Evolutionary conservation across 2,888 invertebrate species (phyloP).

Genomic region (Synergus gifuensis): DNA sequence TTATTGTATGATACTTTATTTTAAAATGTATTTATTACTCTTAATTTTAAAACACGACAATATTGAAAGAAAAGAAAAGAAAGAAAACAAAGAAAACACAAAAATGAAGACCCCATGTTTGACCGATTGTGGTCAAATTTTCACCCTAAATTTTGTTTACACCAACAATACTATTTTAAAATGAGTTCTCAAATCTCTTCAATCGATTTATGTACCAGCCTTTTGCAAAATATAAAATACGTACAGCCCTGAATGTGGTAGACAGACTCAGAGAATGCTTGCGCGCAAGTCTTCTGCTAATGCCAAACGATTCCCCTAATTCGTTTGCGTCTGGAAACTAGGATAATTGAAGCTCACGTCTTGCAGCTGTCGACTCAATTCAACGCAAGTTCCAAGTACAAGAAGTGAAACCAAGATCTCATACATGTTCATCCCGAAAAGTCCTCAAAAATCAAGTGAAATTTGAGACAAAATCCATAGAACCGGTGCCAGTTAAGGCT

Average conservation of each 20-base stretch:
- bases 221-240: neutral
- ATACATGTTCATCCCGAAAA: neutral
- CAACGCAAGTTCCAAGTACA: neutral
- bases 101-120: neutral
- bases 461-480: neutral
- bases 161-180: neutral
- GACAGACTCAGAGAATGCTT: neutral
- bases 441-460: neutral
- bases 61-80: too few species aligned
- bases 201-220: neutral
- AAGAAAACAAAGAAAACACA: neutral
- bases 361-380: slow-evolving; percentile 12
- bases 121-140: neutral
- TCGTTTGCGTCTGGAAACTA: slow-evolving; percentile 34
- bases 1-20: neutral
- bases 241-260: slow-evolving; percentile 21
- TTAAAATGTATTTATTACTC: too few species aligned
- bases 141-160: neutral
- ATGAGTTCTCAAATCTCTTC: neutral
- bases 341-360: slow-evolving; percentile 14
- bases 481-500: neutral
- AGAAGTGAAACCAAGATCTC: neutral
- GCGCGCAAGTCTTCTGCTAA: slow-evolving; percentile 39
- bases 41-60: too few species aligned
- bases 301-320: slow-evolving; percentile 30